Conservation (phyloP, 1,140 invertebrate genomes). For the Ridgeia piscesae region DNA sequence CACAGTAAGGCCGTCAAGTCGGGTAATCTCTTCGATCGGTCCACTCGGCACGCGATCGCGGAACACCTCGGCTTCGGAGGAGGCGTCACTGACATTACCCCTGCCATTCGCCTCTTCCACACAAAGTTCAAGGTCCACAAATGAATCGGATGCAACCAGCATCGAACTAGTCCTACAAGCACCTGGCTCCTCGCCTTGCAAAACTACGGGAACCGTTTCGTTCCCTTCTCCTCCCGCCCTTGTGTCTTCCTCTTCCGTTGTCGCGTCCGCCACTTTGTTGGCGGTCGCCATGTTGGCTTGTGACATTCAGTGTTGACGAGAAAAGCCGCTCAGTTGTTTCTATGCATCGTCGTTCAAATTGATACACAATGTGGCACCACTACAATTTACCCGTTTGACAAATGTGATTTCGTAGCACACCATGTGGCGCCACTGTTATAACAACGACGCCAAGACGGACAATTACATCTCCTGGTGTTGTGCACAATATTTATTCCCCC, state of each 20-base stretch:
- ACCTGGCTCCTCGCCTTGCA: slow-evolving; percentile 61
- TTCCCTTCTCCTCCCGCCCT: neutral
- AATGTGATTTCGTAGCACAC: neutral
- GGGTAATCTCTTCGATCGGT: neutral
- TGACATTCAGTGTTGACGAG: neutral
- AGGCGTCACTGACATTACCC: slow-evolving; percentile 24
- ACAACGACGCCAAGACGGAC: neutral
- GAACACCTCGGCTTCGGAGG: slow-evolving; percentile 20
- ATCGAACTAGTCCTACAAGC: slow-evolving; percentile 65
- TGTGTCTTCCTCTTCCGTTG: neutral
- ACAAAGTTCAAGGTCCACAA: slow-evolving; percentile 62
- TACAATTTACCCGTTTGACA: neutral
- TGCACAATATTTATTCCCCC: no score
- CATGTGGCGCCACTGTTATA: neutral
- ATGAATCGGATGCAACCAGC: slow-evolving; percentile 70
- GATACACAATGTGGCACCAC: neutral
- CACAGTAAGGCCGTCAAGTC: neutral
- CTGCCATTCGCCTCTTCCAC: slow-evolving; percentile 38
- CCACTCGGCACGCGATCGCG: neutral
- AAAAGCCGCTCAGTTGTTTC: neutral
- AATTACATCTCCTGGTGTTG: no score
- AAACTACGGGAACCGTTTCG: neutral
- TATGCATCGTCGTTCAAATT: neutral
- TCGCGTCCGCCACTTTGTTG: slow-evolving; percentile 3
- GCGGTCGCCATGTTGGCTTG: neutral